These are phyloP conservation scores for Micrasema minimum DNA, from an alignment of 1,140 invertebrate genomes.

Conservation along the genomic window DNA sequence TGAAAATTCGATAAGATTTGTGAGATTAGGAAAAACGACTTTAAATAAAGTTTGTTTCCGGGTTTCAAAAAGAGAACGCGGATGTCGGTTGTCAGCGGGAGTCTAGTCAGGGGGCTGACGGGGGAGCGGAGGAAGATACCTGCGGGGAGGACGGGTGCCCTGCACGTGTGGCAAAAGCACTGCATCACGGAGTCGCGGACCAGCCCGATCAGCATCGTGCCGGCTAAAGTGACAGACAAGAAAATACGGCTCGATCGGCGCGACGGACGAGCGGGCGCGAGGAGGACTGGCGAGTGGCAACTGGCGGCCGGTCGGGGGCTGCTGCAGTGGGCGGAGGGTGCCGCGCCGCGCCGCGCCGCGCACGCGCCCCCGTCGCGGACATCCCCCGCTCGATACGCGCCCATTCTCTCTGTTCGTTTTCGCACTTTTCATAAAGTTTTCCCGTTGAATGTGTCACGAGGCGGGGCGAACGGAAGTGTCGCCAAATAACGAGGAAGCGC, in stretches of 20 bases:
- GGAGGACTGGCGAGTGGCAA: slow-evolving; percentile 55
- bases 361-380: slow-evolving; percentile 53
- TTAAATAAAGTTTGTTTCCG: background rate
- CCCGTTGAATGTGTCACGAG: slow-evolving; percentile 22
- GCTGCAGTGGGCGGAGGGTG: slow-evolving; percentile 25
- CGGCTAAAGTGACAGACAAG: slow-evolving; percentile 39
- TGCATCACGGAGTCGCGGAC: slow-evolving; percentile 88
- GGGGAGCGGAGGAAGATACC: slow-evolving; percentile 65
- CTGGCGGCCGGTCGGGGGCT: slow-evolving; percentile 50
- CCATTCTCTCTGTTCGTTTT: slow-evolving; percentile 53
- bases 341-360: slow-evolving; percentile 11
- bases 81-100: slow-evolving; percentile 29
- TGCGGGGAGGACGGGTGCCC: slow-evolving; percentile 78
- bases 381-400: slow-evolving; percentile 65
- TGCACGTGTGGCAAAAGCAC: slow-evolving; percentile 90
- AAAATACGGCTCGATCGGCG: background rate
- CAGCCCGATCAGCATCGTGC: slow-evolving; percentile 83
- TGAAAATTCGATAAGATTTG: background rate
- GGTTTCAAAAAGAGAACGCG: slow-evolving; percentile 2
- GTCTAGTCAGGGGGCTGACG: background rate
- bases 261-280: slow-evolving; percentile 12
- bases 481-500: slow-evolving; percentile 18
- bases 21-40: background rate
- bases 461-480: slow-evolving; percentile 25
- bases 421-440: slow-evolving; percentile 17